Evolutionary conservation across 2,888 invertebrate genomes (phyloP).

Genomic region (Yponomeuta sedellus): DNA sequence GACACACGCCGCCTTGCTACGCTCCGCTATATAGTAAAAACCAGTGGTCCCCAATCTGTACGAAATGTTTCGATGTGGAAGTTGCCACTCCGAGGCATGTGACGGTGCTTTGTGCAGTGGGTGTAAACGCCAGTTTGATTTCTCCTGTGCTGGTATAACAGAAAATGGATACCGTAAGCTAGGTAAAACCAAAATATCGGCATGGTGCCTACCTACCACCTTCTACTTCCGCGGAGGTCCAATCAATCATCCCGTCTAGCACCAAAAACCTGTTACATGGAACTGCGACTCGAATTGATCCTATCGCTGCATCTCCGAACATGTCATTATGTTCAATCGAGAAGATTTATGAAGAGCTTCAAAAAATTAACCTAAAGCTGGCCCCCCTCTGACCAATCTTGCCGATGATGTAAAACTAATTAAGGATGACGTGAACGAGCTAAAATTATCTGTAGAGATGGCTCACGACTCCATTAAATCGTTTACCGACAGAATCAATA

Average conservation of each 20-base stretch:
- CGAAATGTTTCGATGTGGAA: constrained; percentile 22
- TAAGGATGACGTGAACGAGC: constrained; percentile 18
- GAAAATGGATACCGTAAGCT: constrained; percentile 22
- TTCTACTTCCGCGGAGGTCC: no score
- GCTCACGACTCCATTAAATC: constrained; percentile 16
- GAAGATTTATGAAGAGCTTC: neutral
- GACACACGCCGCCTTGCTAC: no score
- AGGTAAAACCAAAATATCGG: constrained; percentile 18
- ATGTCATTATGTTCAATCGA: neutral
- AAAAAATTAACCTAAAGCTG: constrained; percentile 16
- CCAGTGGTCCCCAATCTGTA: constrained; percentile 8
- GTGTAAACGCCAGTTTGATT: constrained; percentile 21
- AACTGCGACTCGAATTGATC: neutral
- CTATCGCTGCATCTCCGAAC: neutral
- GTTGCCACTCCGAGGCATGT: constrained; percentile 20
- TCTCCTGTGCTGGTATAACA: constrained; percentile 21
- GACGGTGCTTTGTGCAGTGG: constrained; percentile 21
- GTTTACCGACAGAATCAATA: constrained; percentile 15
- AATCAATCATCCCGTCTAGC: constrained; percentile 18
- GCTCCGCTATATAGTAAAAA: neutral
- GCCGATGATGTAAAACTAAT: constrained; percentile 23
- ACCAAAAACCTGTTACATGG: constrained; percentile 20
- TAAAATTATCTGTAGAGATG: constrained; percentile 20
- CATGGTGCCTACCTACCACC: no score
- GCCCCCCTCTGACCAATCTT: constrained; percentile 20